phyloP scores from a whole-genome alignment of 2,113 vertebrate genomes.

The Toxostoma redivivum region DNA sequence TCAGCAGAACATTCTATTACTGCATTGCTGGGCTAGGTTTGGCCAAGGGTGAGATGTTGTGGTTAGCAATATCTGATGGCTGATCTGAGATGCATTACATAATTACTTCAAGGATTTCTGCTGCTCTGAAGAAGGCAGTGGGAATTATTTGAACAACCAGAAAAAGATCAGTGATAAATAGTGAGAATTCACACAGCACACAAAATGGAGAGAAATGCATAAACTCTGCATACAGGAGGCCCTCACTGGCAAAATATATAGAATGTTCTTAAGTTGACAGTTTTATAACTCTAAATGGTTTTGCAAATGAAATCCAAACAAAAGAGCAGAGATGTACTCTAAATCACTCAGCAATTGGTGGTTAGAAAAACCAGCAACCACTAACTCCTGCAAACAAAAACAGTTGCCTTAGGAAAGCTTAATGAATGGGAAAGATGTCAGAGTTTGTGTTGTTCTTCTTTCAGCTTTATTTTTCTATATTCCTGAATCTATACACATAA shows the following conservation, averaged over 20 bases:
- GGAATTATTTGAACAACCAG: not conserved
- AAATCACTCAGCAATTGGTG: constrained; percentile 53
- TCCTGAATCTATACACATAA: not conserved
- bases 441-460: not conserved
- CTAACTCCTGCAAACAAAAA: constrained; percentile 20
- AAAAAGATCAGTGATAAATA: rapidly evolving
- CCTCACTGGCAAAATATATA: not conserved
- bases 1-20: not conserved
- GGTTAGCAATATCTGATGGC: not conserved
- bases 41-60: not conserved
- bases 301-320: constrained; percentile 51
- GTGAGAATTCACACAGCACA: not conserved
- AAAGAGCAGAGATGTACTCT: constrained; percentile 17
- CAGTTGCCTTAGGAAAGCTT: not conserved
- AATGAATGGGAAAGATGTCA: not conserved
- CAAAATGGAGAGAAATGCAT: not conserved
- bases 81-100: not conserved
- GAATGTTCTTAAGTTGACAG: constrained; percentile 43
- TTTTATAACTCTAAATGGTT: constrained; percentile 54
- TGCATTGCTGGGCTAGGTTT: not conserved
- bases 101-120: not conserved
- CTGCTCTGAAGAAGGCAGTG: not conserved
- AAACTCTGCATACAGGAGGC: not conserved
- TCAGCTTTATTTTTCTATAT: not conserved
- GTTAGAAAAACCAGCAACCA: constrained; percentile 31